Base-by-base conservation (phyloP, 1,140 invertebrate species). In the Trachymyrmex cornetzi region DNA sequence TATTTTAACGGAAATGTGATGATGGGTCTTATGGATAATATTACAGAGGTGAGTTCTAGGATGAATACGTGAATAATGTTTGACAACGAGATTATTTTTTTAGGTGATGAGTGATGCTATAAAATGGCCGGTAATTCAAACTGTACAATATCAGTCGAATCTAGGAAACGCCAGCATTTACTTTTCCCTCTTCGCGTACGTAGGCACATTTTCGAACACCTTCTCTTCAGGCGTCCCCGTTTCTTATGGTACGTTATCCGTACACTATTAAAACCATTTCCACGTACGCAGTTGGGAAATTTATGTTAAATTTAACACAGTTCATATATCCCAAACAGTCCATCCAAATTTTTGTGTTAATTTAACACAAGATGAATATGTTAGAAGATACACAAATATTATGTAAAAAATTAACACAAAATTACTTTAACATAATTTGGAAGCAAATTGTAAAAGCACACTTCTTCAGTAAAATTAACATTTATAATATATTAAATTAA, bases 121-220 rank as follows among this genome's bases (percentile, higher is more conserved):
- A 0, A 75, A 24, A 12, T 95, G 92, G 91, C 80, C 94, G 16
- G 22, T 14, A 1, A 92, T 91, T n/a, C 64, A 89, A 85, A 19
- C 80, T 3, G 1, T 92, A 7, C 57, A 86, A 44, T 89, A 87
- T 22, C 92, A 92, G 22, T 82, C 85, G 0, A 16, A 87, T 50
- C 24, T 71, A 11, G 92, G 92, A 87, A 93, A 93, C 12, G 92
- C 92, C 0, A 91, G 71, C 53, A 75, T 88, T 9, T 95, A 93
- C 22, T 92, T 93, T 30, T 94, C 93, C 38, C 22, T 87, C 3
- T 94, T 95, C 38, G 22, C 71, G 0, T 95, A 94, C 44, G 27
- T 93, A 22, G 95, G 94, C 5, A 94, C 93, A 0, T 92, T 94
- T 38, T 89, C 90, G 1, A 4, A 7, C 0, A 91, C 87, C 7